Evolutionary conservation across 2,113 vertebrate species (phyloP), one percentile per base, ranked within the genome.

Genomic region (Dryoscopus gambensis): DNA sequence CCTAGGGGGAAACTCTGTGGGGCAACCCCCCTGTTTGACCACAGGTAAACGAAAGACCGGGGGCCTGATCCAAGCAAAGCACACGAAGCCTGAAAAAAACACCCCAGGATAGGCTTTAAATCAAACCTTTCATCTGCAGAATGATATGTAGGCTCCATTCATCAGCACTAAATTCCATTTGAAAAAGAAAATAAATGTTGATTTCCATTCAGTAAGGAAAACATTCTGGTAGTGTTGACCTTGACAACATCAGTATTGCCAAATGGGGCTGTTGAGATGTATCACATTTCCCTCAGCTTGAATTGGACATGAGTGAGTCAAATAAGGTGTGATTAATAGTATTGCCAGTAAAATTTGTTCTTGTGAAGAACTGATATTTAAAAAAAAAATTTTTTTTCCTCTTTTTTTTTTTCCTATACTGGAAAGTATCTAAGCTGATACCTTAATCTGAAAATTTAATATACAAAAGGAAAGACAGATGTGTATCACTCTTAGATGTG

Each of bases 361-460:
- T 13, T 73, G 15, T n/a, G 7, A 77, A 76, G 9, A 33, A 40
- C 1, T 40, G 9, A 7, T 56, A 8, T 35, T 55, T 78, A 3
- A 33, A 60, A 25, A 35, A 5, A 3, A 9, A 30, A n/a, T n/a
- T n/a, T n/a, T n/a, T n/a, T n/a, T n/a, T 24, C 10, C 10, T 49
- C 8, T 42, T 35, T 22, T 9, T 31, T 47, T 5, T 39, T 9
- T 1, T 0, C 4, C 8, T 39, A 27, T 40, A 12, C 10, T 44
- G 25, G 12, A 47, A 84, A 60, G 16, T 52, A 50, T 55, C 8
- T 42, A 49, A 78, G 35, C 10, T 78, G 3, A 0, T 47, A 56
- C 16, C 4, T 56, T 55, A 18, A 90, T n/a, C 40, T 82, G 33
- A 60, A 60, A 60, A 84, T 47, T 40, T 67, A 53, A 70, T 55